Conservation (phyloP, 2,113 vertebrate species). For the Phyllostomus hastatus region DNA sequence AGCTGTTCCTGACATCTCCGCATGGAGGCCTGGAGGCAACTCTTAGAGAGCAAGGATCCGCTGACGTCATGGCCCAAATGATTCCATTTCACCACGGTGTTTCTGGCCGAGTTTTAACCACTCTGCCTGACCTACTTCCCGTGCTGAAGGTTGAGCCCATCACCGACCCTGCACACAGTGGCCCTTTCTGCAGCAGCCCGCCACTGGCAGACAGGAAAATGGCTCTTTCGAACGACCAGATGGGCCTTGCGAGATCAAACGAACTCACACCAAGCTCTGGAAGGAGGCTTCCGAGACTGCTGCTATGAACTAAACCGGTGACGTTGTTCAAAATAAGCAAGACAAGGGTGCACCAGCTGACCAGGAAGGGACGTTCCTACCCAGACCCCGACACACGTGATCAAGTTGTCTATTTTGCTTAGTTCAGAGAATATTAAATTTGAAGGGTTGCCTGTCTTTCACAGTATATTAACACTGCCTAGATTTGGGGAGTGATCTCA, state of each 20-base stretch:
- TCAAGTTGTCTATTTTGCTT: not conserved
- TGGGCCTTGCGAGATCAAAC: not conserved
- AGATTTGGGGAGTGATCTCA: not conserved
- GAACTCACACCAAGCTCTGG: not conserved
- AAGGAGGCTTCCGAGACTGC: not conserved
- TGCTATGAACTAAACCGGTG: not conserved
- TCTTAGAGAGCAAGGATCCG: not conserved
- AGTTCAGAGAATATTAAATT: not conserved
- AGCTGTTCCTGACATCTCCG: not conserved
- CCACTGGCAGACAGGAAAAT: not conserved
- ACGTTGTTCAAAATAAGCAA: not conserved
- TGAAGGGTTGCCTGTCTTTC: not conserved
- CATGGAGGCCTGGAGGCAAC: not conserved
- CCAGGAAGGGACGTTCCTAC: not conserved
- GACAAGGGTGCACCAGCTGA: not conserved
- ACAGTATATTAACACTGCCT: not conserved
- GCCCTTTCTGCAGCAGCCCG: not conserved
- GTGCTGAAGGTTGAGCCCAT: not conserved
- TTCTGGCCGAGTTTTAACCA: not conserved
- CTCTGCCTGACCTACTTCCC: not conserved
- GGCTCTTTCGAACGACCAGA: not conserved
- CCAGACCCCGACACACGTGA: not conserved
- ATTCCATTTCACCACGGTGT: not conserved
- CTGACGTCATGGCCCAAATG: not conserved
- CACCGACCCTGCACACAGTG: accelerated